Conservation (phyloP, 1,140 invertebrate species). For the Philotrypesis tridentata region DNA sequence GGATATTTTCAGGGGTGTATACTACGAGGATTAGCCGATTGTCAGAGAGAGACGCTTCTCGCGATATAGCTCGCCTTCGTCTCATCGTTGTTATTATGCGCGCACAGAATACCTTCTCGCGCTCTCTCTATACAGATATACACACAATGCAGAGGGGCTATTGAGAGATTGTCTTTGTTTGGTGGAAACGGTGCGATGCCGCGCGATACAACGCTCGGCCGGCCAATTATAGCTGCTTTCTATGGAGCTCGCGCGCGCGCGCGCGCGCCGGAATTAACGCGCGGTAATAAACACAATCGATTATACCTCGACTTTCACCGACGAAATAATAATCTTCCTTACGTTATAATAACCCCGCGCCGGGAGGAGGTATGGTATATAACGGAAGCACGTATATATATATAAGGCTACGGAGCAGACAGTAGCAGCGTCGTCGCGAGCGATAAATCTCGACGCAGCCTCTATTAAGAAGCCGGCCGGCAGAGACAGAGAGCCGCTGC, state of each 20-base stretch:
- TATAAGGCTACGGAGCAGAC: neutral
- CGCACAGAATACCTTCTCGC: no score
- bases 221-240: neutral
- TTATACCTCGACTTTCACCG: neutral
- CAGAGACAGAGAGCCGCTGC: neutral
- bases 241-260: no score
- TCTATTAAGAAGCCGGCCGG: conserved; percentile 24
- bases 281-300: neutral
- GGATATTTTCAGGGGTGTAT: neutral
- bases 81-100: neutral
- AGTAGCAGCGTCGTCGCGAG: conserved; percentile 1
- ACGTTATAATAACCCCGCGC: no score
- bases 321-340: neutral
- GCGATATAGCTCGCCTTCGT: neutral
- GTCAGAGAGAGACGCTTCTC: no score
- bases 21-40: neutral
- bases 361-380: no score
- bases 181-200: neutral
- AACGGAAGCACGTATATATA: neutral
- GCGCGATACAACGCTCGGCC: neutral
- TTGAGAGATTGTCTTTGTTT: neutral
- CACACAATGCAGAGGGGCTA: no score
- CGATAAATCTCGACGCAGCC: conserved; percentile 36
- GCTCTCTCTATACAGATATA: no score
- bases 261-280: neutral